phyloP scores from a whole-genome alignment of 2,113 vertebrate species.

The Oreamnos americanus region DNA sequence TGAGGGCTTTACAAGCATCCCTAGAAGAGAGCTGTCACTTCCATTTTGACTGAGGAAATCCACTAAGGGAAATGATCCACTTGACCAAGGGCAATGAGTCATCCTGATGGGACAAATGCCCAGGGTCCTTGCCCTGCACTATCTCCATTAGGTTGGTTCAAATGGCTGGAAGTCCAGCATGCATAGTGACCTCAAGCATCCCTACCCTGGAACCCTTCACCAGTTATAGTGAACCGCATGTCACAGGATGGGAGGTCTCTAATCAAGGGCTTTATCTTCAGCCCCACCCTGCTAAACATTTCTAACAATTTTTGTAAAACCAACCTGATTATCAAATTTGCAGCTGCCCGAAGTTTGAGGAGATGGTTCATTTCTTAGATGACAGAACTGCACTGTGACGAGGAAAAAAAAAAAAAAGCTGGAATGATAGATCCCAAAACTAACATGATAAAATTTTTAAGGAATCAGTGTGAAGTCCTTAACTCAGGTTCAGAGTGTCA shows the following conservation, averaged over 20 bases:
- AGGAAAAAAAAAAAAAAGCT: background rate
- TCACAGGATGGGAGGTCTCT: background rate
- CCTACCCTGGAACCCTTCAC: too few species aligned
- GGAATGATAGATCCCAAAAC: background rate
- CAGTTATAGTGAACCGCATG: background rate
- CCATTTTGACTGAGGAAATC: background rate
- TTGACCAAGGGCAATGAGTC: background rate
- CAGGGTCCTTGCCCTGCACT: background rate
- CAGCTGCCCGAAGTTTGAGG: background rate
- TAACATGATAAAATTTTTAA: background rate
- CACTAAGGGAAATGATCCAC: background rate
- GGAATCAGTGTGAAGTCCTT: background rate
- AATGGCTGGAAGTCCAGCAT: background rate
- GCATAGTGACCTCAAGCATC: rapidly evolving
- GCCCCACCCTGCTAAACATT: background rate
- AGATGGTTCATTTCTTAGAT: background rate
- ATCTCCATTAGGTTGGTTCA: background rate
- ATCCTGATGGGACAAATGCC: background rate
- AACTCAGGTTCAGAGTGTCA: background rate
- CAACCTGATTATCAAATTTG: background rate
- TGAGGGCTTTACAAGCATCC: background rate
- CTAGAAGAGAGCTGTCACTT: background rate
- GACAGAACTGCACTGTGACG: background rate
- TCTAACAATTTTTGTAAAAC: background rate
- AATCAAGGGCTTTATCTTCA: background rate